A percentile compares a stretch with the other conserved stretches of the same genome.
Evolutionary conservation across 2,797 vertebrate genomes (phyloP).

Genomic region (Semaprochilodus insignis): DNA sequence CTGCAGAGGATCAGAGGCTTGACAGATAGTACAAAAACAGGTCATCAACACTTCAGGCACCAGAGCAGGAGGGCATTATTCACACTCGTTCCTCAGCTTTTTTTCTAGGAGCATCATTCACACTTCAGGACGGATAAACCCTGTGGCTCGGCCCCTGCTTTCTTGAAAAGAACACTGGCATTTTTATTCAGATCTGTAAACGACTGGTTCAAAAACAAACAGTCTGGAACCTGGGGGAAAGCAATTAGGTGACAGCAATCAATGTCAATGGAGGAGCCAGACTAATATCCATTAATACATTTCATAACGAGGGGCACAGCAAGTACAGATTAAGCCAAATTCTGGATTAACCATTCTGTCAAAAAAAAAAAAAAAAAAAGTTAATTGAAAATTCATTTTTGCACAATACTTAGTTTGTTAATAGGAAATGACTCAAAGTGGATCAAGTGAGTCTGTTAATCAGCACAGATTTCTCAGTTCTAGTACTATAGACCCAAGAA

Average conservation of each 20-base stretch:
- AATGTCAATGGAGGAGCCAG: constrained; percentile 14
- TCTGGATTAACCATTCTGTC: constrained; percentile 5
- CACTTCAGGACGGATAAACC: constrained; percentile 1
- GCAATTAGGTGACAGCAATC: constrained; percentile 9
- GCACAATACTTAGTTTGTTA: neutral
- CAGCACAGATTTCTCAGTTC: too few relatives aligned
- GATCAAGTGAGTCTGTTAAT: neutral
- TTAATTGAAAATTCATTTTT: constrained; percentile 16
- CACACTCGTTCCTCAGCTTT: neutral
- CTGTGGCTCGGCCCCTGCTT: neutral
- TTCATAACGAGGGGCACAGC: constrained; percentile 2
- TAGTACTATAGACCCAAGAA: too few relatives aligned
- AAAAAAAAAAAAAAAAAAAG: too few relatives aligned
- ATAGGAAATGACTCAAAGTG: constrained; percentile 3
- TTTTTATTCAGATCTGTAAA: neutral
- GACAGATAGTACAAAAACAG: constrained; percentile 33
- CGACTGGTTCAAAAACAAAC: neutral
- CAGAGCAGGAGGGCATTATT: constrained; percentile 29
- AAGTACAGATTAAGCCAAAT: constrained; percentile 11
- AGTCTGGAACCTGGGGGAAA: neutral
- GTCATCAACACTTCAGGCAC: constrained; percentile 34
- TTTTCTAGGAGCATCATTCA: constrained; percentile 19
- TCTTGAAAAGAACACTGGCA: neutral
- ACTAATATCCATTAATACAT: constrained; percentile 35
- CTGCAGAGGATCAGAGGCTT: neutral